Evolutionary conservation across 2,888 invertebrate species (phyloP).

Genomic region (Tenthredo livida): DNA sequence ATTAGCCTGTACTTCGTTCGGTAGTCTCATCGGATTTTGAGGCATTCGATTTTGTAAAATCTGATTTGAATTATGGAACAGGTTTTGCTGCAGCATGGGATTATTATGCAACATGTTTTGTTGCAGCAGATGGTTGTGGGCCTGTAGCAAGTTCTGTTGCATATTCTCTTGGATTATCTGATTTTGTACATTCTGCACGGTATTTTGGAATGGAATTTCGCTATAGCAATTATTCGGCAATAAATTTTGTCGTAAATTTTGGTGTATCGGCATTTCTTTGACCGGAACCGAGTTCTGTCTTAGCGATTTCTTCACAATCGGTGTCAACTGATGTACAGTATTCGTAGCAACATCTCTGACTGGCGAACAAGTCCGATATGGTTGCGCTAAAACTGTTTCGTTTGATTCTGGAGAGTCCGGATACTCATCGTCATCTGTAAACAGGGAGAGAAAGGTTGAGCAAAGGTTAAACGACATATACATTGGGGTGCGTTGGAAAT

Average conservation of each 20-base stretch:
- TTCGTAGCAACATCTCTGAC: slow-evolving; percentile 74
- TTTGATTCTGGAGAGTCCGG: slow-evolving; percentile 76
- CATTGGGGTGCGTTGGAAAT: no score
- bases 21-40: slow-evolving; percentile 33
- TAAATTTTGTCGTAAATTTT: slow-evolving; percentile 65
- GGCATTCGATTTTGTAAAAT: slow-evolving; percentile 39
- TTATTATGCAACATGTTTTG: slow-evolving; percentile 60
- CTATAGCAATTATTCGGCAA: slow-evolving; percentile 68
- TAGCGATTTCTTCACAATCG: slow-evolving; percentile 61
- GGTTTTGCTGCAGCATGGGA: slow-evolving; percentile 58
- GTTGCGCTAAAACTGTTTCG: slow-evolving; percentile 74
- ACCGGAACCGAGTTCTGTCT: slow-evolving; percentile 65
- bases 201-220: slow-evolving; percentile 73
- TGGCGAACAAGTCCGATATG: slow-evolving; percentile 73
- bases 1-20: slow-evolving; percentile 48
- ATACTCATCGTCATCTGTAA: slow-evolving; percentile 70
- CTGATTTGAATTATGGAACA: slow-evolving; percentile 58
- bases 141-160: slow-evolving; percentile 71
- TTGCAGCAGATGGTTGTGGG: slow-evolving; percentile 61
- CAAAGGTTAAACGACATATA: not conserved
- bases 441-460: not conserved
- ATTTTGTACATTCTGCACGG: slow-evolving; percentile 76
- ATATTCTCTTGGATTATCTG: slow-evolving; percentile 77
- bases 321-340: slow-evolving; percentile 66
- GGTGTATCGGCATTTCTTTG: slow-evolving; percentile 67